Evolutionary conservation across 2,113 vertebrate genomes (phyloP).

Genomic region (Vulpes lagopus): DNA sequence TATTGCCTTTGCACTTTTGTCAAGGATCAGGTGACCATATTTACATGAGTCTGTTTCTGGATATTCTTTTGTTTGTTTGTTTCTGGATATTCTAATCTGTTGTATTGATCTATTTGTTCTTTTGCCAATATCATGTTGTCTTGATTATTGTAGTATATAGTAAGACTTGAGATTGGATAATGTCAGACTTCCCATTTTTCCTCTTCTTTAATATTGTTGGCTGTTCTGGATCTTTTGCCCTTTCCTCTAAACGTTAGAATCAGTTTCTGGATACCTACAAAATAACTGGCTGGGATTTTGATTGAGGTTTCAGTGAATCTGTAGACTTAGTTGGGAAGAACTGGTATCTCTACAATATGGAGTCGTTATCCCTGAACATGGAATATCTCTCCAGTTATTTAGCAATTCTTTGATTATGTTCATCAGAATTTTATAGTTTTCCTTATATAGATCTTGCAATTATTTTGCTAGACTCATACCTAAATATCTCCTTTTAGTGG

Average conservation of each 20-base stretch:
- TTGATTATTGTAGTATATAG: not conserved
- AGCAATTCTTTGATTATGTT: not conserved
- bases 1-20: not conserved
- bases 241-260: not conserved
- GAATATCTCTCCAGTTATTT: not conserved
- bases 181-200: not conserved
- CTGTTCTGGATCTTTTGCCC: not conserved
- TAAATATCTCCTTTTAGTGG: not conserved
- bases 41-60: not conserved
- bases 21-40: not conserved
- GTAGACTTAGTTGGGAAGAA: not conserved
- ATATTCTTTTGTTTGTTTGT: not conserved
- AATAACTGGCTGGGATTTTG: not conserved
- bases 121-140: not conserved
- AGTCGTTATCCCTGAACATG: not conserved
- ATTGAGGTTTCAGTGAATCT: not conserved
- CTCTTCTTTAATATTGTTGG: not conserved
- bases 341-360: not conserved
- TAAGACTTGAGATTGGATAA: not conserved
- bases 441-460: not conserved
- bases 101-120: not conserved
- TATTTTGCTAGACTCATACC: not conserved
- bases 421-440: not conserved
- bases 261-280: not conserved
- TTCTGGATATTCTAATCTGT: not conserved